These are phyloP conservation scores for Emmelina monodactyla DNA, from an alignment of 2,888 invertebrate species.

Conservation along the genomic window DNA sequence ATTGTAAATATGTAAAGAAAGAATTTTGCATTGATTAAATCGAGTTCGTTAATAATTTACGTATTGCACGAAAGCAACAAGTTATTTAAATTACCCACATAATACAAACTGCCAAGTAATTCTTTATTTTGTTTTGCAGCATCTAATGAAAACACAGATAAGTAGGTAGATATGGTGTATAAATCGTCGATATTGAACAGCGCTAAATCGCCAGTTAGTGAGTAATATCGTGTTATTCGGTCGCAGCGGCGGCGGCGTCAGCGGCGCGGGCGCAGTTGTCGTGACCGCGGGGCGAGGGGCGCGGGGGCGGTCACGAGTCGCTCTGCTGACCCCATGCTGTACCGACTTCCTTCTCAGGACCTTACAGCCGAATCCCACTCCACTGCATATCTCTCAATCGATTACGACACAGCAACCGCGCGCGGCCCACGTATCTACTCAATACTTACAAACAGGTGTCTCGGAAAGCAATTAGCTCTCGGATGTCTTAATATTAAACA, in stretches of 20 bases:
- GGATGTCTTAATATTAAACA: constrained; percentile 39
- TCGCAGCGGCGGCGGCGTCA: constrained; percentile 42
- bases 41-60: constrained; percentile 31
- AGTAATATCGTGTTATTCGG: constrained; percentile 61
- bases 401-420: constrained; percentile 17
- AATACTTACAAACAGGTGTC: constrained; percentile 26
- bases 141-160: too few species aligned
- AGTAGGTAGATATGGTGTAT: too few species aligned
- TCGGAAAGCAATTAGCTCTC: constrained; percentile 26
- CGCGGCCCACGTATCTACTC: constrained; percentile 7
- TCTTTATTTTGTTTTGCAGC: too few species aligned
- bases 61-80: constrained; percentile 11
- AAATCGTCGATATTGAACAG: too few species aligned
- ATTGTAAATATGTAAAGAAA: constrained; percentile 35
- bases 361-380: constrained; percentile 2
- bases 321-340: constrained; percentile 47
- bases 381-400: not conserved
- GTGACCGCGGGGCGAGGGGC: constrained; percentile 29
- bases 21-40: constrained; percentile 47
- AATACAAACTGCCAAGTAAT: too few species aligned
- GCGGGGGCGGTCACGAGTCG: constrained; percentile 50
- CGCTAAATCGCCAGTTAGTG: constrained; percentile 63
- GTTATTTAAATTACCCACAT: too few species aligned
- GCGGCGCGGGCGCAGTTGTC: constrained; percentile 40
- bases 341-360: constrained; percentile 18